A percentile compares a stretch with the other conserved stretches of the same genome.
These are phyloP conservation scores for Eucriotettix oculatus DNA, from an alignment of 2,888 invertebrate species.

Conservation along the genomic window DNA sequence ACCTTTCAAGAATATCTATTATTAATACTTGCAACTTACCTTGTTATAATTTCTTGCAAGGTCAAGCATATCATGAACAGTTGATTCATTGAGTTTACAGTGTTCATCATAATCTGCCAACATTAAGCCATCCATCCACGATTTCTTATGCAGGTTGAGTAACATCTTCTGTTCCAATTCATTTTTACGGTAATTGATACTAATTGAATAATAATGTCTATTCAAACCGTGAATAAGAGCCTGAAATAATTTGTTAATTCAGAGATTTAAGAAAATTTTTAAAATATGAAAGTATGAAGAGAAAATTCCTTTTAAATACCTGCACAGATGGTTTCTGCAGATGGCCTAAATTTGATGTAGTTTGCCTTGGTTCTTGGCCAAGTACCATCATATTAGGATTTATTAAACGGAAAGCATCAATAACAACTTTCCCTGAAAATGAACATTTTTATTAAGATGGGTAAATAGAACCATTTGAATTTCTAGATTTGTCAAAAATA, in stretches of 20 bases:
- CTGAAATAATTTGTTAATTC: slow-evolving; percentile 28
- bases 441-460: background rate
- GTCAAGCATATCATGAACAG: slow-evolving; percentile 91
- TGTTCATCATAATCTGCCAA: slow-evolving; percentile 85
- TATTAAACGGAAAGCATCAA: slow-evolving; percentile 97
- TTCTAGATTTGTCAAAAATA: too few relatives aligned
- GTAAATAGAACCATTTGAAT: background rate
- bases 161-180: slow-evolving; percentile 99
- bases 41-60: slow-evolving; percentile 96
- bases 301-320: slow-evolving; percentile 18
- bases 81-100: slow-evolving; percentile 81
- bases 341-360: slow-evolving; percentile 96
- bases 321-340: slow-evolving; percentile 96
- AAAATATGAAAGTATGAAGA: background rate
- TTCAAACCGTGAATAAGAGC: slow-evolving; percentile 97
- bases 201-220: slow-evolving; percentile 97
- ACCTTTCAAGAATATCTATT: too few relatives aligned
- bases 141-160: slow-evolving; percentile 94
- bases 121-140: slow-evolving; percentile 93
- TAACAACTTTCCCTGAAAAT: slow-evolving; percentile 66
- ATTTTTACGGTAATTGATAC: slow-evolving; percentile 98
- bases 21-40: slow-evolving; percentile 21
- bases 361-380: slow-evolving; percentile 96
- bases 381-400: slow-evolving; percentile 99
- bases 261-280: background rate